Base-by-base conservation (phyloP, 2,888 invertebrate genomes). In the Mellilla xanthometata region DNA sequence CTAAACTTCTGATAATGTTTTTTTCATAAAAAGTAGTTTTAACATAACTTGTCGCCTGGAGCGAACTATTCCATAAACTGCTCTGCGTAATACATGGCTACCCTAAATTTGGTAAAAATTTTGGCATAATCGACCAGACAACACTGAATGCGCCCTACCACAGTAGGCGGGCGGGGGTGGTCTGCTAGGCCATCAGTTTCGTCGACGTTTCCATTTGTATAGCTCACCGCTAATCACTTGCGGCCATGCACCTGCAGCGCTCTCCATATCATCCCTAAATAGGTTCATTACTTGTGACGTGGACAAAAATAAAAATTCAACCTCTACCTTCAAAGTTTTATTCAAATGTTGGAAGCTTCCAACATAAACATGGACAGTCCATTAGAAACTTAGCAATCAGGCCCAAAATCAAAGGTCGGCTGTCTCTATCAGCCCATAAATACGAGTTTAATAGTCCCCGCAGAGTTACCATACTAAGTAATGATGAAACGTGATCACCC, bases 401-500 rank as follows among this genome's bases (percentile, higher is more conserved):
- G 29, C 29, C 24, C 38, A 29, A 24, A 58, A 65, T 60, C 47
- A 33, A 58, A 56, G 49, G 13, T 5, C 60, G 58, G 61, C 67
- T 62, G 65, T 57, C 56, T 44, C 28, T 68, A 58, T 55, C 54
- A 65, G 60, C 72, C 65, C 75, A 76, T 79, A 75, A 79, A 76
- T 71, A 68, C 51, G 60, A 76, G 65, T 79, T 83, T 73, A 72
- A 79, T 77, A 73, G 71, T 78, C 70, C 62, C 60, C 29, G 66
- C 67, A 59, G 62, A 82, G 75, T 81, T 83, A 80, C 79, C 74
- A 68, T 73, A 79, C 72, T 49, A 52, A 50, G 51, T 77, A 78
- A 78, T 73, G 73, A 76, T 72, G 70, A 76, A 81, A 81, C 81
- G 77, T 82, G 84, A 86, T 86, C 83, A 84, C 69, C 81, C 76